Evolutionary conservation across 2,113 vertebrate species (phyloP), one percentile per base, ranked within the genome.

Genomic region (Colaptes auratus): DNA sequence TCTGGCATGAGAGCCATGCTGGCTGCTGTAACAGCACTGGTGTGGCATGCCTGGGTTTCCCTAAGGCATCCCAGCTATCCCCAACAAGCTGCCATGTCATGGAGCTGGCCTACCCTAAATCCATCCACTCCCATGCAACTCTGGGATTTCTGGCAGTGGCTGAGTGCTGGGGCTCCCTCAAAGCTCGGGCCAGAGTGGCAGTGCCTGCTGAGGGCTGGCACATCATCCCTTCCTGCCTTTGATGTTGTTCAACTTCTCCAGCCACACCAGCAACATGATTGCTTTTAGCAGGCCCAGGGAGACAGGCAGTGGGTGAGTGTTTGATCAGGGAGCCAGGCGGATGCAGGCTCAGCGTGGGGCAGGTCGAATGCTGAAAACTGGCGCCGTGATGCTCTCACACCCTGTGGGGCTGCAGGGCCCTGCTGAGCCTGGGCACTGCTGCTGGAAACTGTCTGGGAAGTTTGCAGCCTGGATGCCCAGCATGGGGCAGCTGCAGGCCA

Each of bases 41-140:
- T 30, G 15, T 48, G 73, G 80, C 93, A 94, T 0, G 25, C 76
- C 30, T 75, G 88, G 93, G 83, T 67, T 94, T 93, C 76, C 88
- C 90, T 2, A 8, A 88, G 92, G 90, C 80, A 96, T 94, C 77
- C 87, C 72, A 94, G 69, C 53, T 88, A 86, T 91, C 42, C 88
- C n/a, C 42, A 13, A 19, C 14, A 36, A 27, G 36, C 48, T 80
- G 82, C 58, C 52, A 71, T 7, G 14, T 70, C 59, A 21, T 1
- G 9, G 28, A 94, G 71, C 67, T 79, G 0, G 23, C 35, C 88
- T 72, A 70, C 58, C 79, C 76, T 33, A 36, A 58, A 23, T 39
- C 55, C 0, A 0, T 67, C n/a, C 64, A 18, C 21, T 55, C 35
- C 31, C 5, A 1, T 1, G 0, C 1, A 2, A 14, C 52, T 55